Evolutionary conservation across 2,797 vertebrate species (phyloP).

Genomic region (Orientallactaga sibirica): DNA sequence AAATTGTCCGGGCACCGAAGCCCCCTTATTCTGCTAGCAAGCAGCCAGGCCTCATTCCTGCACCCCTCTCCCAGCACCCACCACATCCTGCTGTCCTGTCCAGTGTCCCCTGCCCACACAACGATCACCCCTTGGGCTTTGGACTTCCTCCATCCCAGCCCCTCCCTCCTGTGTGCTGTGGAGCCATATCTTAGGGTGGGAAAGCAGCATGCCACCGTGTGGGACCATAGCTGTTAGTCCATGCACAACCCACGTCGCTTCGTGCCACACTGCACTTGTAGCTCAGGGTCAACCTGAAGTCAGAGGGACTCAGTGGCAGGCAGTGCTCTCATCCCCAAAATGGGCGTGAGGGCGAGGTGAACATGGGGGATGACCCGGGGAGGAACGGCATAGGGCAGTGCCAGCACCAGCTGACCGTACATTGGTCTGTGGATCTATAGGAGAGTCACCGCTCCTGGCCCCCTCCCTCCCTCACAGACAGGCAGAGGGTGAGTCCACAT

Average conservation of each 20-base stretch:
- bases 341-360: accelerated
- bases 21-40: too few relatives aligned
- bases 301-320: background rate
- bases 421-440: background rate
- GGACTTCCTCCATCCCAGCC: background rate
- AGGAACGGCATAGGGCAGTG: background rate
- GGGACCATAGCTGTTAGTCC: accelerated
- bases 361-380: background rate
- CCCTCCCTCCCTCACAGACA: background rate
- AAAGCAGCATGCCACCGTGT: background rate
- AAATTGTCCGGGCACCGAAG: too few relatives aligned
- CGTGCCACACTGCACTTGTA: background rate
- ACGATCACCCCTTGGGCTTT: background rate
- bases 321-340: background rate
- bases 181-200: too few relatives aligned
- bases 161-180: background rate
- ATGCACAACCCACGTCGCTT: background rate
- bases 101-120: background rate
- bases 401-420: background rate
- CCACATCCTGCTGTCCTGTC: background rate
- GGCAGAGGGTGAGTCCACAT: too few relatives aligned
- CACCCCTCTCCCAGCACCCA: too few relatives aligned
- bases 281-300: background rate
- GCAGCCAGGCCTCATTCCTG: background rate
- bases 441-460: background rate